Conservation (phyloP, 2,888 invertebrate genomes). For the Elysia crispata region DNA sequence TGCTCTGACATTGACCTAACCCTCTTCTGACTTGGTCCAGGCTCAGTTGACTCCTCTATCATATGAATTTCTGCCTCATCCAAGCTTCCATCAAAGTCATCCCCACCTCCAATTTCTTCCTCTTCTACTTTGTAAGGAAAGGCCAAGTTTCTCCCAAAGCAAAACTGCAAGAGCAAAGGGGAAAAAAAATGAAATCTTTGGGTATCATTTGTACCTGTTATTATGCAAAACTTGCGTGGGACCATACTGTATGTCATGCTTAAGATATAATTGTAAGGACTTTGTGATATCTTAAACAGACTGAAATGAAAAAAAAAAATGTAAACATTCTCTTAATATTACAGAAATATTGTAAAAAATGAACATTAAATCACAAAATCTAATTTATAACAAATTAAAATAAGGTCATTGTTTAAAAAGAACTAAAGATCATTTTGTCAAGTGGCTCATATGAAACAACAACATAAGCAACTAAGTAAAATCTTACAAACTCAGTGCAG, state of each 20-base stretch:
- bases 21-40: not conserved
- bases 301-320: too few species aligned
- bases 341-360: too few species aligned
- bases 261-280: too few species aligned
- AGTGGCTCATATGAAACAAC: not conserved
- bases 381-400: not conserved
- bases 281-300: too few species aligned
- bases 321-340: too few species aligned
- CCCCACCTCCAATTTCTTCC: not conserved
- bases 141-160: slow-evolving; percentile 52
- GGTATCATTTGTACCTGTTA: too few species aligned
- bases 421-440: not conserved
- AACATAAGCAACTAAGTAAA: too few species aligned
- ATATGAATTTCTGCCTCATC: slow-evolving; percentile 1
- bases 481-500: too few species aligned
- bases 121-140: slow-evolving; percentile 42
- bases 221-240: too few species aligned
- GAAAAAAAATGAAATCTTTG: not conserved
- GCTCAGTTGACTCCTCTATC: not conserved
- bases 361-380: too few species aligned
- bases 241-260: too few species aligned
- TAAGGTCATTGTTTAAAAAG: not conserved
- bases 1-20: slow-evolving; percentile 35
- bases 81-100: slow-evolving; percentile 15
- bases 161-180: slow-evolving; percentile 43